Evolutionary conservation across 2,113 vertebrate genomes (phyloP).

Genomic region (Melanotaenia duboulayi): DNA sequence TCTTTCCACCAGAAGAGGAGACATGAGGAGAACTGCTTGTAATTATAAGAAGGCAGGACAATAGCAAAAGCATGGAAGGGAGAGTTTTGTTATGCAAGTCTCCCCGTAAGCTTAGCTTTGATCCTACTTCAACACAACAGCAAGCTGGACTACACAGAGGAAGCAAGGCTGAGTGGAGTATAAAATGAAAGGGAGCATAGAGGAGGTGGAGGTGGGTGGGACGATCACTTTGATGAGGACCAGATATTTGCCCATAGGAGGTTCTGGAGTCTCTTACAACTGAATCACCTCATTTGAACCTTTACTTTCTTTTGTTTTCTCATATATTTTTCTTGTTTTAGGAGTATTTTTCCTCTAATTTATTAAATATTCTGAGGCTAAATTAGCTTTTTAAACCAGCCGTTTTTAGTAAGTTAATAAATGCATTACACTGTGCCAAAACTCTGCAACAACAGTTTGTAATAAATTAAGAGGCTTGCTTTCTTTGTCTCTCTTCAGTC

Average conservation of each 20-base stretch:
- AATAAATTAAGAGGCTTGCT: neutral
- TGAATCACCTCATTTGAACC: neutral
- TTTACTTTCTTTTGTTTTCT: neutral
- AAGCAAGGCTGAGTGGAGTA: conserved; percentile 18
- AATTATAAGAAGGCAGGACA: conserved; percentile 52
- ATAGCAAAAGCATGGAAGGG: conserved; percentile 1
- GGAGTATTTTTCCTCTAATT: no score
- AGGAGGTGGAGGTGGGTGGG: conserved; percentile 11
- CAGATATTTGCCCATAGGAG: conserved; percentile 48
- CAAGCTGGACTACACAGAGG: conserved; percentile 21
- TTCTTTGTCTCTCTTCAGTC: neutral
- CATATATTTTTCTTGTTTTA: no score
- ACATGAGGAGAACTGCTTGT: conserved; percentile 46
- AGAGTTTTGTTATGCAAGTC: conserved; percentile 43
- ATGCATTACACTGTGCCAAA: neutral
- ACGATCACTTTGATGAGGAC: conserved; percentile 33
- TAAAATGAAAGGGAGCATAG: neutral
- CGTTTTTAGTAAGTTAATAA: neutral
- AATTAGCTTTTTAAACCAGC: neutral
- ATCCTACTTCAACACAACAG: conserved; percentile 47
- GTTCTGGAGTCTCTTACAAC: conserved; percentile 6
- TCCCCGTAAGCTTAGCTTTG: conserved; percentile 38
- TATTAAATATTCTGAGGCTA: neutral
- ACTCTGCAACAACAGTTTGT: neutral
- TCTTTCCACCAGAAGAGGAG: conserved; percentile 15